Evolutionary conservation across 2,888 invertebrate species (phyloP), one percentile per base, ranked within the genome.

Genomic region (Elmis aenea): DNA sequence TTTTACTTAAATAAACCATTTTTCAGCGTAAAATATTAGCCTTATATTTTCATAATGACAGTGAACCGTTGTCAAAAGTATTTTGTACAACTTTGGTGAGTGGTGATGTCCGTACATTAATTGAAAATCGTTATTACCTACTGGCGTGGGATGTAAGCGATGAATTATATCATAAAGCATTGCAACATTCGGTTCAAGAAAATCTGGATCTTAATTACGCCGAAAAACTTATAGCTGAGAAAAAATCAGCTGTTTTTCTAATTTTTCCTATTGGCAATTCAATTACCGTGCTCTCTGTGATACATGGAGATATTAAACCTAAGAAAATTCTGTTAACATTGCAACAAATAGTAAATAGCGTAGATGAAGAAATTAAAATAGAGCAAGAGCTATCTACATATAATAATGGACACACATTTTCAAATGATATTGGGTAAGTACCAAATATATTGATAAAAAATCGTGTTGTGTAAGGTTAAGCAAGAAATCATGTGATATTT

Each of bases 121-220:
- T 59, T 9, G 46, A 46, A 14, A 36, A 45, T 9, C 45, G 45
- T 25, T 62, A 52, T 36, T 51, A 50, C 30, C 14, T 62, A 4
- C 26, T 61, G 13, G 59, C 58, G n/a, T 63, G 61, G 60, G 58
- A 62, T 40, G 26, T 62, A 3, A 48, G 51, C 14, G 43, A 55
- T 13, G 29, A 44, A 10, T 32, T 36, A 11, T 53, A 52, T 39
- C 53, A 58, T 25, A 27, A 42, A 35, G 53, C 52, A 32, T 54
- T 62, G 44, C 42, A 34, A 15, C 14, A 38, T 33, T 51, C 37
- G 28, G 33, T 37, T 23, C 47, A 33, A 25, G 22, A 33, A 16
- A 45, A 42, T 13, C 40, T 55, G n/a, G 44, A 52, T 15, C 46
- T 46, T 21, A 31, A 40, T 28, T 12, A 51, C 8, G 25, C 36